phyloP scores from a whole-genome alignment of 2,113 vertebrate genomes.

The Pterocles orientalis region DNA sequence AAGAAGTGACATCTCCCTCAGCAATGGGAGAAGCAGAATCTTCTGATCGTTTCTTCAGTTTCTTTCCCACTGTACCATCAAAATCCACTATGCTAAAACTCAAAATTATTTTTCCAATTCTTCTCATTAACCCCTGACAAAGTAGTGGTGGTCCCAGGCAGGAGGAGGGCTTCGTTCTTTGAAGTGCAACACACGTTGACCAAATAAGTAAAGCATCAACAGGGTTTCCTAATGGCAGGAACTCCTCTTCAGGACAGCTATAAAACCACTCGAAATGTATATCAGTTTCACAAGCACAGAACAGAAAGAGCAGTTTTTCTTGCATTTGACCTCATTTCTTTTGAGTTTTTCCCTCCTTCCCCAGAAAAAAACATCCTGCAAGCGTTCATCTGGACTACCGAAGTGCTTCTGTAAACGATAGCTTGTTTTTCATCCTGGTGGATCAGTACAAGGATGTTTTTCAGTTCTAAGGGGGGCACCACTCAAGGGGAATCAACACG shows the following conservation, averaged over 20 bases:
- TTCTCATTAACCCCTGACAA: not conserved
- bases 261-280: not conserved
- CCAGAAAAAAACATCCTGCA: not conserved
- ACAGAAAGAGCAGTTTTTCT: not conserved
- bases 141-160: not conserved
- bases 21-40: not conserved
- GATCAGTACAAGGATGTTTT: not conserved
- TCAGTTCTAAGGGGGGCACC: not conserved
- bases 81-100: not conserved
- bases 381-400: not conserved
- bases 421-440: not conserved
- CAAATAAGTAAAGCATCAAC: not conserved
- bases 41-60: not conserved
- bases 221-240: not conserved
- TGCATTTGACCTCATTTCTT: not conserved
- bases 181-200: not conserved
- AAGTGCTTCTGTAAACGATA: not conserved
- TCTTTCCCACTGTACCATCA: not conserved
- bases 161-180: not conserved
- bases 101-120: not conserved
- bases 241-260: not conserved
- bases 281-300: not conserved
- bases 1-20: not conserved
- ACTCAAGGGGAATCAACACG: not conserved
- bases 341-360: not conserved